These are phyloP conservation scores for Microchrysa polita DNA, from an alignment of 2,888 invertebrate species.

Conservation along the genomic window DNA sequence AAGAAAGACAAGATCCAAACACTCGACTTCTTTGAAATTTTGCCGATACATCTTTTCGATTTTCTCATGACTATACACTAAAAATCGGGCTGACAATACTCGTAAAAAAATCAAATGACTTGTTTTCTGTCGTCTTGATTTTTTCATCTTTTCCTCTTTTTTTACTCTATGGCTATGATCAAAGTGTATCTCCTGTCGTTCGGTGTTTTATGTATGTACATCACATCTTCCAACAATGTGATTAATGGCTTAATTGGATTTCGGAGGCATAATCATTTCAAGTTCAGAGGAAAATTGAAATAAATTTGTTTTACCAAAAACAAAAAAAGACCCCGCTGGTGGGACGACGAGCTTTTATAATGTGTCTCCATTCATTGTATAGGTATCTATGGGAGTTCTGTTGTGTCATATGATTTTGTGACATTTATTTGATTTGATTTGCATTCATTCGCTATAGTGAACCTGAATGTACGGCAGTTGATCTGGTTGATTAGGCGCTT, in stretches of 20 bases:
- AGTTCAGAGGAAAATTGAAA: constrained; percentile 9
- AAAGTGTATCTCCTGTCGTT: too few relatives aligned
- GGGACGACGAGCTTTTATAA: too few relatives aligned
- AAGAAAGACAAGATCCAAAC: not conserved
- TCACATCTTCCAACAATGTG: not conserved
- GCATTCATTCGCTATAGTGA: not conserved
- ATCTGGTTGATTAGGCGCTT: not conserved
- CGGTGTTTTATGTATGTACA: too few relatives aligned
- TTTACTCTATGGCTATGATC: too few relatives aligned
- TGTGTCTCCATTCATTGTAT: too few relatives aligned
- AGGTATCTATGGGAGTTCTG: not conserved
- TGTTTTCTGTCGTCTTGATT: too few relatives aligned
- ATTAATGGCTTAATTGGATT: constrained; percentile 39
- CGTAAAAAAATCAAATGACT: not conserved
- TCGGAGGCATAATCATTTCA: not conserved
- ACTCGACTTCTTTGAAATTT: not conserved
- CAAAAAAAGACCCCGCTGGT: too few relatives aligned
- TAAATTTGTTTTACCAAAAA: constrained; percentile 12
- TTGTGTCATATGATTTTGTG: not conserved
- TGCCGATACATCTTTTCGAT: not conserved
- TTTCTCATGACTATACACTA: constrained; percentile 4
- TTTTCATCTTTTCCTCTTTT: too few relatives aligned
- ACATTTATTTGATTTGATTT: constrained; percentile 19
- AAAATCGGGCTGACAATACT: not conserved
- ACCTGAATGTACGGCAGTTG: not conserved